Percentiles rank a stretch among this genome's conserved stretches.
Conservation (phyloP, 2,113 vertebrate genomes). For the Platichthys flesus region DNA sequence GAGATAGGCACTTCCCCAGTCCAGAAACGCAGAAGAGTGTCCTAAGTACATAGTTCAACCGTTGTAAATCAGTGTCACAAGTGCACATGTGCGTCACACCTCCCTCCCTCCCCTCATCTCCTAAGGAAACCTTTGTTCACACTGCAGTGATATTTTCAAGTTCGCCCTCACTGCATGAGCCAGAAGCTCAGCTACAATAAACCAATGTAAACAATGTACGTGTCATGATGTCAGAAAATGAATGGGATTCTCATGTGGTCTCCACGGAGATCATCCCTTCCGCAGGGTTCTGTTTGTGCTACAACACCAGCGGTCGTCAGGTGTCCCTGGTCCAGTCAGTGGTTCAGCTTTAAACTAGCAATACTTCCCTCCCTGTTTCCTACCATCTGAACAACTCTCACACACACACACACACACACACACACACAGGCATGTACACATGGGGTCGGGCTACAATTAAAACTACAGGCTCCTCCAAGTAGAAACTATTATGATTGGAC, state of each 20-base stretch:
- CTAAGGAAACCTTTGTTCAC: slow-evolving; percentile 58
- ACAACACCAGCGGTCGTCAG: slow-evolving; percentile 48
- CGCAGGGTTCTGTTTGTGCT: slow-evolving; percentile 22
- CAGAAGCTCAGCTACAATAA: slow-evolving; percentile 17
- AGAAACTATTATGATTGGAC: slow-evolving; percentile 73
- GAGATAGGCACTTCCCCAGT: slow-evolving; percentile 51
- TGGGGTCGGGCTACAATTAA: too few relatives aligned
- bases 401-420: slow-evolving; percentile 15
- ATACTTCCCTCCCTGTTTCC: slow-evolving; percentile 79
- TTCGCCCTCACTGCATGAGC: slow-evolving; percentile 23
- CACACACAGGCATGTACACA: background rate
- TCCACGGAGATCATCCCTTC: slow-evolving; percentile 33
- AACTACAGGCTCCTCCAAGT: slow-evolving; percentile 47
- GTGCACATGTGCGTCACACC: slow-evolving; percentile 25
- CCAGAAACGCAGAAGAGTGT: slow-evolving; percentile 52
- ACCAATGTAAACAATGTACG: slow-evolving; percentile 41
- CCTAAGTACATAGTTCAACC: slow-evolving; percentile 44
- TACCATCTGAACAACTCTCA: slow-evolving; percentile 57
- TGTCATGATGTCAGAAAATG: slow-evolving; percentile 42
- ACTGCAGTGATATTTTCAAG: slow-evolving; percentile 43
- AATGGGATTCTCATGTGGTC: slow-evolving; percentile 33
- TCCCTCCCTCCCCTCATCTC: slow-evolving; percentile 41
- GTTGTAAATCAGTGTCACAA: slow-evolving; percentile 66
- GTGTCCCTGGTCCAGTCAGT: slow-evolving; percentile 60
- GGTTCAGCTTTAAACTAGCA: slow-evolving; percentile 76